Percentiles rank a stretch among this genome's conserved stretches.
These are phyloP conservation scores for Drosophila silvestris DNA, from an alignment of 2,888 invertebrate genomes.

Conservation along the genomic window DNA sequence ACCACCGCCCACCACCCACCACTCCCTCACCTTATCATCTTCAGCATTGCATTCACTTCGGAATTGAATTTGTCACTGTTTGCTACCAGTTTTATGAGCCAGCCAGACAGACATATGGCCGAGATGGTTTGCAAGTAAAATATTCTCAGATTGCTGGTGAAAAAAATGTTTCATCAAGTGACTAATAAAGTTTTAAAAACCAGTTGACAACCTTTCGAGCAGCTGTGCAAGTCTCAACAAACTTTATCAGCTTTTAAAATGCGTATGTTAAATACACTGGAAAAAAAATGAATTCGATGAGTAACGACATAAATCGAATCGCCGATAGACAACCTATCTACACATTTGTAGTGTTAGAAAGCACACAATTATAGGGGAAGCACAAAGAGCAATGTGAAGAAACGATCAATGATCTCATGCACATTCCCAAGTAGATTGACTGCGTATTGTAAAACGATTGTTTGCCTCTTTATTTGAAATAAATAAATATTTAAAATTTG, in stretches of 20 bases:
- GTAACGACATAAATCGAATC: not conserved
- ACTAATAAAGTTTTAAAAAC: slow-evolving; percentile 42
- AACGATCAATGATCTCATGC: no score
- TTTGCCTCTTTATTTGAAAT: not conserved
- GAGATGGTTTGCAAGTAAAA: slow-evolving; percentile 37
- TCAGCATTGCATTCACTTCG: slow-evolving; percentile 10
- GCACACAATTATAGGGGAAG: not conserved
- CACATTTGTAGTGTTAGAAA: slow-evolving; percentile 4
- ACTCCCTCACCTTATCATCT: not conserved
- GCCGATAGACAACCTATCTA: not conserved
- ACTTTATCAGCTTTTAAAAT: not conserved
- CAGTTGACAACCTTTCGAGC: slow-evolving; percentile 16
- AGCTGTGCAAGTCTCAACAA: slow-evolving; percentile 15
- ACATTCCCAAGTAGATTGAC: not conserved
- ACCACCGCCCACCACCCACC: not conserved
- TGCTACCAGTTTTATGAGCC: slow-evolving; percentile 38
- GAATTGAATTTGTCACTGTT: slow-evolving; percentile 49
- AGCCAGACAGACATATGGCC: slow-evolving; percentile 19
- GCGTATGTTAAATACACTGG: slow-evolving; percentile 18
- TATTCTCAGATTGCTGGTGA: slow-evolving; percentile 17
- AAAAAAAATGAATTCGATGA: not conserved
- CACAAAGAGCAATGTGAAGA: not conserved
- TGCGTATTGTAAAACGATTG: not conserved
- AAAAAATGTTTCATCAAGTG: slow-evolving; percentile 18
- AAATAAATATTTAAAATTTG: not conserved